Evolutionary conservation across 2,797 vertebrate species (phyloP).

Genomic region (Philypnodon macrostomus): DNA sequence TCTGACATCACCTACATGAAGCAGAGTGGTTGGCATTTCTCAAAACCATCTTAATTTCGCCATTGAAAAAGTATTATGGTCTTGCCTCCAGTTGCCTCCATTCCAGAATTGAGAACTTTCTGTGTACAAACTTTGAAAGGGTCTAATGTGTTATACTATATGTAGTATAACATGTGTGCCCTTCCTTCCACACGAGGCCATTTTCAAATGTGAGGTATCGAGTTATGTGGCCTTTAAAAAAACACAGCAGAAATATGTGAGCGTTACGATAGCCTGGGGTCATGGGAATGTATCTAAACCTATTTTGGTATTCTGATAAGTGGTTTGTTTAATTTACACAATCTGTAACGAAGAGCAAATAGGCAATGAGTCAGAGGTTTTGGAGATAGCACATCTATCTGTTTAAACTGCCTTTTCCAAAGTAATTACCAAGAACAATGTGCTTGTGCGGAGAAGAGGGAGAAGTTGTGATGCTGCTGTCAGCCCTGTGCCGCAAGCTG

Average conservation of each 20-base stretch:
- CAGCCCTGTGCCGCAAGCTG: constrained; percentile 23
- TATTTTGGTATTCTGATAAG: neutral
- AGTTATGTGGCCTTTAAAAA: neutral
- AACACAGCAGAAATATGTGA: neutral
- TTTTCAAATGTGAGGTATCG: neutral
- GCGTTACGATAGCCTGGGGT: neutral
- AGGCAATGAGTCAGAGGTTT: neutral
- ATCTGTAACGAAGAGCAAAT: neutral
- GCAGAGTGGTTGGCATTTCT: too few species aligned
- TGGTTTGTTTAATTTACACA: neutral
- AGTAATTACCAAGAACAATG: constrained; percentile 43
- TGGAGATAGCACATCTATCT: constrained; percentile 9
- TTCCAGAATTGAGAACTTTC: too few species aligned
- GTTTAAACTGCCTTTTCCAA: constrained; percentile 16
- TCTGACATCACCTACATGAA: too few species aligned
- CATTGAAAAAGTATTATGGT: too few species aligned
- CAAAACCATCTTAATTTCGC: too few species aligned
- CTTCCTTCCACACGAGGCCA: neutral
- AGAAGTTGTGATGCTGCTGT: constrained; percentile 30
- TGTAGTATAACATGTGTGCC: too few species aligned
- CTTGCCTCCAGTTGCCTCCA: too few species aligned
- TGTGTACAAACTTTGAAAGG: neutral
- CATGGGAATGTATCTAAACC: neutral
- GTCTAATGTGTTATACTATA: too few species aligned
- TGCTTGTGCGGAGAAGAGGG: constrained; percentile 15